These are phyloP conservation scores for Poeciliopsis gracilis DNA, from an alignment of 2,797 vertebrate species.

Conservation along the genomic window DNA sequence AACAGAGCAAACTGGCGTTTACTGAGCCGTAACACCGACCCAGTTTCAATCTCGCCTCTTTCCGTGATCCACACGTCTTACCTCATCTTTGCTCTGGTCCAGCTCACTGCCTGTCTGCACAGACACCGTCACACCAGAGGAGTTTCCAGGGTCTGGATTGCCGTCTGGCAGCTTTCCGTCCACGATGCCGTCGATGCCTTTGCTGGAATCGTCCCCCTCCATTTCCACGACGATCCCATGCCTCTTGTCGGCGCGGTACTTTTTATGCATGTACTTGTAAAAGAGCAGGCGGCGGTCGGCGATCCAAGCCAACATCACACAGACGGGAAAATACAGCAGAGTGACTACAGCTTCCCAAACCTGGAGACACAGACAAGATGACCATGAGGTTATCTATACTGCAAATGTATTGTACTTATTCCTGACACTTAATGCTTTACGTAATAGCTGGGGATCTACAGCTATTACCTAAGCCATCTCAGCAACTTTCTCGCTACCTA, in stretches of 20 bases:
- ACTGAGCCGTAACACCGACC: background rate
- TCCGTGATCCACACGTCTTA: constrained; percentile 37
- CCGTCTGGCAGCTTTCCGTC: constrained; percentile 82
- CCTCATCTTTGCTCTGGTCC: constrained; percentile 89
- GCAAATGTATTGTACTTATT: background rate
- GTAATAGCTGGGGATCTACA: background rate
- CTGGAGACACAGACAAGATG: constrained; percentile 48
- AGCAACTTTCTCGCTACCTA: too few species aligned
- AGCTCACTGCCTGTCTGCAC: constrained; percentile 83
- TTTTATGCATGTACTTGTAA: constrained; percentile 94
- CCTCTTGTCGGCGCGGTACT: constrained; percentile 92
- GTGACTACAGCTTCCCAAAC: constrained; percentile 94
- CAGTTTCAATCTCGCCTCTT: background rate
- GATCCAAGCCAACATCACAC: constrained; percentile 93
- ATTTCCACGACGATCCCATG: constrained; percentile 94
- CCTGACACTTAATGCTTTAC: background rate
- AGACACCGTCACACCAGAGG: constrained; percentile 66
- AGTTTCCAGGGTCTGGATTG: constrained; percentile 56
- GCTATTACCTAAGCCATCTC: background rate
- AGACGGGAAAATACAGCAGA: constrained; percentile 91
- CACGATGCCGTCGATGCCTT: constrained; percentile 86
- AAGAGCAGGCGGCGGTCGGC: constrained; percentile 93
- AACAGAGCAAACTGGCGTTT: background rate
- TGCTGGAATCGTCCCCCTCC: constrained; percentile 86
- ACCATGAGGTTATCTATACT: constrained; percentile 2